Percentiles rank a stretch among this genome's conserved stretches.
These are phyloP conservation scores for Bicyclus anynana DNA, from an alignment of 1,140 invertebrate genomes.

Conservation along the genomic window DNA sequence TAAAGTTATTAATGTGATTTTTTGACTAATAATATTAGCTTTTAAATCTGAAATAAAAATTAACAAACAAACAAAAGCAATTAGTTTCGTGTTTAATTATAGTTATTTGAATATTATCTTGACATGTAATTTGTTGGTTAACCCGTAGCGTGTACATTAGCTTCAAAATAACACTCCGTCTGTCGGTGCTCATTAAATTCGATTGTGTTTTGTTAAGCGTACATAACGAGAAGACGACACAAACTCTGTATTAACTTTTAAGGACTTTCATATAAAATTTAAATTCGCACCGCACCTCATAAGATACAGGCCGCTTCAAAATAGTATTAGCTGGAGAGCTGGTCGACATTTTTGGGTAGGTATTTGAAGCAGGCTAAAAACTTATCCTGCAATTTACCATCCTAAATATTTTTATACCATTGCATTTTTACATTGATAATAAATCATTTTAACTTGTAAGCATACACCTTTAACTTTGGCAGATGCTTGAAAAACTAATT, in stretches of 20 bases:
- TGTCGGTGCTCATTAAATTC: slow-evolving; percentile 57
- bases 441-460: no score
- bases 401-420: no score
- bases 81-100: neutral
- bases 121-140: slow-evolving; percentile 48
- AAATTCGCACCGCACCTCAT: slow-evolving; percentile 34
- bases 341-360: no score
- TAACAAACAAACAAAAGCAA: neutral
- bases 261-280: slow-evolving; percentile 5
- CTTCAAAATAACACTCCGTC: slow-evolving; percentile 40
- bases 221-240: slow-evolving; percentile 6
- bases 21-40: no score
- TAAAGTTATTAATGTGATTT: no score
- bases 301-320: slow-evolving; percentile 29
- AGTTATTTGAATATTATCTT: slow-evolving; percentile 22
- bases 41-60: no score
- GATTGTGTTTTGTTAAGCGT: slow-evolving; percentile 31
- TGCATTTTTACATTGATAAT: no score
- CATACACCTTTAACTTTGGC: no score
- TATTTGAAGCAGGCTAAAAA: no score
- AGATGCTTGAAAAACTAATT: no score
- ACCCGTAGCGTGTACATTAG: slow-evolving; percentile 46
- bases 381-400: no score
- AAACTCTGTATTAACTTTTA: slow-evolving; percentile 4
- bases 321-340: no score